Conservation (phyloP, 2,113 vertebrate species). For the Chloropsis hardwickii region DNA sequence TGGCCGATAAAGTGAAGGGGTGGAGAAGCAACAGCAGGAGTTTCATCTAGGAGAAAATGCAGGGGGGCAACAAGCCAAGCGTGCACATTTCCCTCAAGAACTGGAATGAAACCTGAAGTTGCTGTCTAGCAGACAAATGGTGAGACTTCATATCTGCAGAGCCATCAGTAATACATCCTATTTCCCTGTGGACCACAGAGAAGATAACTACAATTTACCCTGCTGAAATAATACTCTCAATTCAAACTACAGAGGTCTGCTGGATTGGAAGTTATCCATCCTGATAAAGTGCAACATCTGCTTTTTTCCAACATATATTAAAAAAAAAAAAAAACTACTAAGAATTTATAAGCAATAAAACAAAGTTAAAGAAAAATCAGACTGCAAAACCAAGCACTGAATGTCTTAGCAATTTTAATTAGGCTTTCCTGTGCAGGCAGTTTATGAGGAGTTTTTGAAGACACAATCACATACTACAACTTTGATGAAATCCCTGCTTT, state of each 20-base stretch:
- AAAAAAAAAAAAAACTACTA: background rate
- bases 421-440: background rate
- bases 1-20: background rate
- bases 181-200: background rate
- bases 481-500: background rate
- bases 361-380: background rate
- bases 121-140: conserved; percentile 23
- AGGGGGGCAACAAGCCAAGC: background rate
- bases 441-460: conserved; percentile 9
- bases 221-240: background rate
- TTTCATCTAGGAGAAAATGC: background rate
- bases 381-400: background rate
- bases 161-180: background rate
- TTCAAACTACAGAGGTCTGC: background rate
- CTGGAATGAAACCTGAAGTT: background rate
- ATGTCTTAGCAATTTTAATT: background rate
- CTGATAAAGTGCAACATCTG: conserved; percentile 37
- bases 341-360: conserved; percentile 29
- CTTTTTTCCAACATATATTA: background rate
- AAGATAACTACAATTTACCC: background rate
- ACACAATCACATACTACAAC: background rate
- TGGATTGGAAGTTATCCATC: conserved; percentile 8
- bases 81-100: background rate
- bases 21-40: background rate
- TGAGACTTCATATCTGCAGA: background rate